Conservation (phyloP, 2,797 vertebrate genomes). For the Rhabdomys pumilio region DNA sequence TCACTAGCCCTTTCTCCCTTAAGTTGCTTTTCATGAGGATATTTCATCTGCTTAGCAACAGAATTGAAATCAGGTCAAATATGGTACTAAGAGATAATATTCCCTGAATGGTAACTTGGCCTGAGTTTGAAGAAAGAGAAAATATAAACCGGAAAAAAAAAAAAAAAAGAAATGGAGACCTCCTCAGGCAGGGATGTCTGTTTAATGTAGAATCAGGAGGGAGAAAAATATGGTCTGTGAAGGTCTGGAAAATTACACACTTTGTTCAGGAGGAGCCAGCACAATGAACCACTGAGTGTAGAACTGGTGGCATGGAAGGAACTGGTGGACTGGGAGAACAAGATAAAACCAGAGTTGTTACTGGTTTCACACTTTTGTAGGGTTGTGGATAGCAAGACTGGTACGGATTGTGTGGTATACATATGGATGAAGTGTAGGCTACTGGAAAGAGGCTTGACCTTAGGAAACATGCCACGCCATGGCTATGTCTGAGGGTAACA, state of each 20-base stretch:
- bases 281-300: neutral
- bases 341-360: neutral
- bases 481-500: neutral
- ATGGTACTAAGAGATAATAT: neutral
- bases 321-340: neutral
- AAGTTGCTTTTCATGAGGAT: neutral
- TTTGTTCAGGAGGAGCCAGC: neutral
- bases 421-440: neutral
- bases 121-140: neutral
- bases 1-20: neutral
- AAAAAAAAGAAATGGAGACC: neutral
- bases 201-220: neutral
- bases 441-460: neutral
- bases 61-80: neutral
- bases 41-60: neutral
- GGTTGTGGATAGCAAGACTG: too few species aligned
- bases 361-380: neutral
- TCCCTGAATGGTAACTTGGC: neutral
- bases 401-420: too few species aligned
- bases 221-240: neutral
- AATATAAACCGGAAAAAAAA: neutral
- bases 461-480: neutral
- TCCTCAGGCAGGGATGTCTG: neutral
- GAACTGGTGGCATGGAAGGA: neutral
- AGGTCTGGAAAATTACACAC: neutral